Evolutionary conservation across 2,888 invertebrate genomes (phyloP).

Genomic region (Tiphia femorata): DNA sequence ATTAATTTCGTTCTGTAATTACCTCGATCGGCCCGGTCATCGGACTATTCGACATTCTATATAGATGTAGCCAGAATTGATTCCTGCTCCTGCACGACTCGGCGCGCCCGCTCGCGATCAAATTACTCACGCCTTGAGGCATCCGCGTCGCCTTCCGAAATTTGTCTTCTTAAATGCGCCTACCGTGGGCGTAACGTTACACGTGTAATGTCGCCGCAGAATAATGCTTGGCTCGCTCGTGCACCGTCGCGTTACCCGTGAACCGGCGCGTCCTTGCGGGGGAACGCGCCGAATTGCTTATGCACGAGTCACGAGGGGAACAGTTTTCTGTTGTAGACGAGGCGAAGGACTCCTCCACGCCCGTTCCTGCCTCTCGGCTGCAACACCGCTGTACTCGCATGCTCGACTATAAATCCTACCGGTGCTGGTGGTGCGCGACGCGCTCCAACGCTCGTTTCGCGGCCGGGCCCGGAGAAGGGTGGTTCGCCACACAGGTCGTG

Average conservation of each 20-base stretch:
- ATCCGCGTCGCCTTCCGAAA: slow-evolving; percentile 16
- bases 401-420: background rate
- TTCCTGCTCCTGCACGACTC: background rate
- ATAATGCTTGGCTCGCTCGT: slow-evolving; percentile 37
- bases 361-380: slow-evolving; percentile 30
- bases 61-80: background rate
- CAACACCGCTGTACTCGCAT: slow-evolving; percentile 9
- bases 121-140: background rate
- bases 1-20: too few species aligned
- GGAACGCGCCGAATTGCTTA: slow-evolving; percentile 18
- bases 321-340: background rate
- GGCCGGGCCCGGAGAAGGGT: slow-evolving; percentile 15
- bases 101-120: background rate
- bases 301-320: background rate
- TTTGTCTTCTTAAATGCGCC: slow-evolving; percentile 28
- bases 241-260: background rate
- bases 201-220: slow-evolving; percentile 34
- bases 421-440: background rate
- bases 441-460: background rate
- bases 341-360: background rate
- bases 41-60: too few species aligned
- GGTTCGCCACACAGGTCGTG: slow-evolving; percentile 50
- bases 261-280: slow-evolving; percentile 2
- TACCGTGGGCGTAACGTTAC: slow-evolving; percentile 25
- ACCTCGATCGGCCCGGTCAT: too few species aligned